These are phyloP conservation scores for Brenthis daphne DNA, from an alignment of 2,888 invertebrate genomes.

Conservation along the genomic window DNA sequence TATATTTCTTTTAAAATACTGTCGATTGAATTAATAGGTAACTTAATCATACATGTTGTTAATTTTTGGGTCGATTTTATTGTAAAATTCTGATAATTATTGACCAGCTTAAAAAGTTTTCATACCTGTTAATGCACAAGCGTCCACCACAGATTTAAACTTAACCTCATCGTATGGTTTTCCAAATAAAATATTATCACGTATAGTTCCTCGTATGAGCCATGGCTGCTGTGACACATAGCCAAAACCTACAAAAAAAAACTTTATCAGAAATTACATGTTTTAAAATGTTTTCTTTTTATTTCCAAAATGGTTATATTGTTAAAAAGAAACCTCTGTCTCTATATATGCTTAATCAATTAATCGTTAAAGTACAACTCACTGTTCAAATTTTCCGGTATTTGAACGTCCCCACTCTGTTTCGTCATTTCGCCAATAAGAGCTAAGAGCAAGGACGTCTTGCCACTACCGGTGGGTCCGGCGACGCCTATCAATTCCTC, in stretches of 20 bases:
- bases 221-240: constrained; percentile 95
- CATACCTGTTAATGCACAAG: constrained; percentile 90
- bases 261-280: too few relatives aligned
- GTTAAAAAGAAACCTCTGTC: neutral
- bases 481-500: constrained; percentile 93
- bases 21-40: too few relatives aligned
- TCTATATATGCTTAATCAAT: neutral
- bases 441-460: constrained; percentile 92
- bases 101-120: too few relatives aligned
- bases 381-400: constrained; percentile 86
- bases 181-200: constrained; percentile 97
- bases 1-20: too few relatives aligned
- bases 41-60: too few relatives aligned
- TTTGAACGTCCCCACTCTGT: constrained; percentile 85
- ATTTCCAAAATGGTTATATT: neutral
- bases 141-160: constrained; percentile 90
- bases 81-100: too few relatives aligned
- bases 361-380: constrained; percentile 42
- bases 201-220: constrained; percentile 94
- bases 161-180: constrained; percentile 88
- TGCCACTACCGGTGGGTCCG: constrained; percentile 95
- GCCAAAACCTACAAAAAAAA: constrained; percentile 86
- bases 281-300: too few relatives aligned
- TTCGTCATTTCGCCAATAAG: constrained; percentile 92
- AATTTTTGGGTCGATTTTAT: too few relatives aligned